A percentile compares a stretch with the other conserved stretches of the same genome.
Conservation (phyloP, 2,797 vertebrate species). For the Oryzias dopingdopingensis region DNA sequence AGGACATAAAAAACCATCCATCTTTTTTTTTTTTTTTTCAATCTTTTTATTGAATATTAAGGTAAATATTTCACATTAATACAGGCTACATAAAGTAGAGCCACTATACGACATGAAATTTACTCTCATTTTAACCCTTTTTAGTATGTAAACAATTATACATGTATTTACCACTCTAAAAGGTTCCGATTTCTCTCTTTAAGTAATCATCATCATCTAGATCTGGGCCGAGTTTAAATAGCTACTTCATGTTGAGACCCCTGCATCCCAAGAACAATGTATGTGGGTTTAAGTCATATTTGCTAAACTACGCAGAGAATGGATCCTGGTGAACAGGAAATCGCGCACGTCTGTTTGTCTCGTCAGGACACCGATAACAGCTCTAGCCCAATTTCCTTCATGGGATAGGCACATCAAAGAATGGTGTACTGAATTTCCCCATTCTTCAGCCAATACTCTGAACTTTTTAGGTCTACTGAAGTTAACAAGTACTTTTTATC, state of each 20-base stretch:
- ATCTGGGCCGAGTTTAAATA: conserved; percentile 91
- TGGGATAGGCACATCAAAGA: conserved; percentile 92
- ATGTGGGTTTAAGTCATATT: conserved; percentile 89
- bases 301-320: conserved; percentile 94
- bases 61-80: conserved; percentile 99
- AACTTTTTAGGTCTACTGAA: conserved; percentile 73
- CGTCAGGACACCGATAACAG: conserved; percentile 82
- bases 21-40: conserved; percentile 76
- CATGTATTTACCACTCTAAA: conserved; percentile 97
- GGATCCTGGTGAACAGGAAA: conserved; percentile 88
- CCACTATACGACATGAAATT: conserved; percentile 98
- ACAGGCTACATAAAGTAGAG: conserved; percentile 99
- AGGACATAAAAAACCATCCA: conserved; percentile 40
- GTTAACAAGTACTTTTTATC: conserved; percentile 69
- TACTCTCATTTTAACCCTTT: conserved; percentile 96
- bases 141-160: conserved; percentile 99
- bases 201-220: conserved; percentile 87
- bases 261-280: conserved; percentile 86
- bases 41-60: conserved; percentile 99
- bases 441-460: conserved; percentile 73
- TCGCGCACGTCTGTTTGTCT: conserved; percentile 86
- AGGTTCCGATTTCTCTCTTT: conserved; percentile 86
- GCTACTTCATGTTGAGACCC: conserved; percentile 90
- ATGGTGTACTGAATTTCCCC: conserved; percentile 74
- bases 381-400: conserved; percentile 78